Conservation (phyloP, 2,113 vertebrate genomes). For the Cnemophilus loriae region DNA sequence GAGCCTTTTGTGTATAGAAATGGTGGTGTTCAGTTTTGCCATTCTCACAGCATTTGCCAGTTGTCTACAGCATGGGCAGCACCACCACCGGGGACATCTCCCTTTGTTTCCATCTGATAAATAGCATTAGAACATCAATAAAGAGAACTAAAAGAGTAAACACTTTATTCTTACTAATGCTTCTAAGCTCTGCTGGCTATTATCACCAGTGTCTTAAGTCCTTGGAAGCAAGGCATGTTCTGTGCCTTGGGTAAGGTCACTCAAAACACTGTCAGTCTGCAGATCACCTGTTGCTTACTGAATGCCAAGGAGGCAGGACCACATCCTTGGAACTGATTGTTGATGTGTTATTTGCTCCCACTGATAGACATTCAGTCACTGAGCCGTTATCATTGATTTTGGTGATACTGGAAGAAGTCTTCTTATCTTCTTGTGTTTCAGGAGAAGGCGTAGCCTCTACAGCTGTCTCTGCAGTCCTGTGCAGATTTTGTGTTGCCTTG, state of each 20-base stretch:
- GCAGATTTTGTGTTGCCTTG: not conserved
- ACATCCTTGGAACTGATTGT: not conserved
- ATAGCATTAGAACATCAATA: not conserved
- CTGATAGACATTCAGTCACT: not conserved
- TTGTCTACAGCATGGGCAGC: not conserved
- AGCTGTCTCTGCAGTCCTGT: not conserved
- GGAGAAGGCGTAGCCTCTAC: not conserved
- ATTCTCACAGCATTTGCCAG: not conserved
- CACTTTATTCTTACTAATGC: not conserved
- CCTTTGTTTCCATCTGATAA: not conserved
- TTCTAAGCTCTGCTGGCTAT: not conserved
- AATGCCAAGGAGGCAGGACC: not conserved
- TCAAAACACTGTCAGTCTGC: not conserved
- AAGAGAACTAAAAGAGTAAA: not conserved
- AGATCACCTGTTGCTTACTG: not conserved
- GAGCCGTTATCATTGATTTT: not conserved
- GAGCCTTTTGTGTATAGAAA: not conserved
- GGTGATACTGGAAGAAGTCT: not conserved
- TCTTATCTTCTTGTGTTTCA: not conserved
- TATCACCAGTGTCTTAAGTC: not conserved
- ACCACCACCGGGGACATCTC: not conserved
- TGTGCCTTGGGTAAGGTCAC: not conserved
- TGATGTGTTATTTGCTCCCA: not conserved
- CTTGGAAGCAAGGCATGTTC: fast-evolving
- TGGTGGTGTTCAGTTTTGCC: not conserved